Evolutionary conservation across 2,113 vertebrate genomes (phyloP).

Genomic region (Vanacampus margaritifer): DNA sequence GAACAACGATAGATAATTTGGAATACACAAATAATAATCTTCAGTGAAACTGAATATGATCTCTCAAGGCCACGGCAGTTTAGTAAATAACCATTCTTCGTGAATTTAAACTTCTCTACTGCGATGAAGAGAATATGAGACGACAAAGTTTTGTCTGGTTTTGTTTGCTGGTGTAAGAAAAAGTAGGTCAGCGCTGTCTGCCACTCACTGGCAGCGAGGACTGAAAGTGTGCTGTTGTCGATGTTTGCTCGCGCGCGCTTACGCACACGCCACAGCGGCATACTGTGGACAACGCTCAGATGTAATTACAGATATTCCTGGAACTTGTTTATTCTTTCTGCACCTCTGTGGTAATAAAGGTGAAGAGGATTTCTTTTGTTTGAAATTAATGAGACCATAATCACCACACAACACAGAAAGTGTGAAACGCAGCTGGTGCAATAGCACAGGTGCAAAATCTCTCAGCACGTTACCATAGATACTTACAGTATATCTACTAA

Average conservation of each 20-base stretch:
- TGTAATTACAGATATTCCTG: conserved; percentile 64
- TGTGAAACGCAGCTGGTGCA: not conserved
- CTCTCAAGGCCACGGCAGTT: not conserved
- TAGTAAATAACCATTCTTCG: not conserved
- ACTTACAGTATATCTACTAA: not conserved
- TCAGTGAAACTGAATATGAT: not conserved
- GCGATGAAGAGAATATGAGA: not conserved
- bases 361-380: not conserved
- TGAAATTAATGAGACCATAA: conserved; percentile 1
- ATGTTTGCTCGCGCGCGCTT: conserved; percentile 22
- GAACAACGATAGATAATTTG: too few species aligned
- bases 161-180: conserved; percentile 33
- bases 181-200: conserved; percentile 64
- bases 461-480: not conserved
- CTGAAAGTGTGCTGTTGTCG: conserved; percentile 36
- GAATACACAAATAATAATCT: too few species aligned
- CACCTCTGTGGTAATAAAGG: not conserved
- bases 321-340: conserved; percentile 49
- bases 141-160: conserved; percentile 27
- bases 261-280: conserved; percentile 13
- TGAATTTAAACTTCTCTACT: not conserved
- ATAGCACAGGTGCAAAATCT: not conserved
- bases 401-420: not conserved
- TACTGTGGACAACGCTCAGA: conserved; percentile 54
- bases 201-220: conserved; percentile 56